Conservation (phyloP, 2,888 invertebrate genomes). For the Macaria notata region DNA sequence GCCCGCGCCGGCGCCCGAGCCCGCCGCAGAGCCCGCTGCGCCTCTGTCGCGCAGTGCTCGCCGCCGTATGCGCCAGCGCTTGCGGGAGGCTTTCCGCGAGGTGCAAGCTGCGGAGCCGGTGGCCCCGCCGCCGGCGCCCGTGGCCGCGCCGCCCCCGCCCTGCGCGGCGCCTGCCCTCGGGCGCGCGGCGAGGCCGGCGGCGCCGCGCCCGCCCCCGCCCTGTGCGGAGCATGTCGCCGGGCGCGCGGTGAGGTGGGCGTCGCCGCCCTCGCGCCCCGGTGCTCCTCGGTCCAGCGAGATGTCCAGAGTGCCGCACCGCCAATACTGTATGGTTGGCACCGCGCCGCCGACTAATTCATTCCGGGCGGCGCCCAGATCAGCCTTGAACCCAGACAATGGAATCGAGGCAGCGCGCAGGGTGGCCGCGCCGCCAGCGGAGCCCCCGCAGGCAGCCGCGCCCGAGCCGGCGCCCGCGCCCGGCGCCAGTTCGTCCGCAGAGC, state of each 20-base stretch:
- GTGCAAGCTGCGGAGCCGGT: slow-evolving; percentile 23
- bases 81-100: slow-evolving; percentile 56
- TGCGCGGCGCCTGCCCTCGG: slow-evolving; percentile 3
- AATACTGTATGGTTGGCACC: too few species aligned
- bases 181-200: not conserved
- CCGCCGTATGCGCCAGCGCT: slow-evolving; percentile 60
- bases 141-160: not conserved
- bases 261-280: too few species aligned
- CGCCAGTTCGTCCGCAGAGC: too few species aligned
- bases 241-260: too few species aligned
- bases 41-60: slow-evolving; percentile 62
- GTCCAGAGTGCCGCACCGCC: too few species aligned
- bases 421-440: too few species aligned
- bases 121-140: not conserved
- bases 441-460: slow-evolving; percentile 30
- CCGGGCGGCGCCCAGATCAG: too few species aligned
- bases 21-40: slow-evolving; percentile 1
- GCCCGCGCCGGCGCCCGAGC: slow-evolving; percentile 1
- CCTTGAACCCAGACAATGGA: too few species aligned
- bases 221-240: too few species aligned
- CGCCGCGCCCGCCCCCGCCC: slow-evolving; percentile 25
- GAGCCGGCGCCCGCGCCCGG: slow-evolving; percentile 29
- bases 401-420: too few species aligned
- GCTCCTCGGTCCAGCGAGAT: too few species aligned
- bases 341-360: too few species aligned